phyloP scores from a whole-genome alignment of 2,113 vertebrate species.

The Gnathonemus echidnorhynchus region DNA sequence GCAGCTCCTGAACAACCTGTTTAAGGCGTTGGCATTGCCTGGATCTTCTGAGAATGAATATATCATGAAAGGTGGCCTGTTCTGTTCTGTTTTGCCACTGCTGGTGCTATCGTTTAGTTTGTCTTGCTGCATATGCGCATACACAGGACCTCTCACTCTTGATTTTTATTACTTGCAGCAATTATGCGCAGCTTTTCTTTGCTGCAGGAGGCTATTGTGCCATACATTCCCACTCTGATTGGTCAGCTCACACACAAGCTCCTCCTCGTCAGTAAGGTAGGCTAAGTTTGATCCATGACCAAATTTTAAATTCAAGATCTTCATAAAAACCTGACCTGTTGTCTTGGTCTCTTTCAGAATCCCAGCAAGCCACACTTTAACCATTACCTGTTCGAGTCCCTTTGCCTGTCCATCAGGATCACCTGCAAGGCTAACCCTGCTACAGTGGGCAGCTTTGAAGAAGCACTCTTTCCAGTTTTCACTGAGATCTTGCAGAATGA shows the following conservation, averaged over 20 bases:
- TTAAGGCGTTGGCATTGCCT: conserved; percentile 86
- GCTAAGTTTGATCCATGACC: neutral
- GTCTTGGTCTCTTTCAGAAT: conserved; percentile 64
- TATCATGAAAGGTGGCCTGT: conserved; percentile 89
- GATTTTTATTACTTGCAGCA: conserved; percentile 60
- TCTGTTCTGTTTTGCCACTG: neutral
- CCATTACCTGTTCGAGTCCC: conserved; percentile 97
- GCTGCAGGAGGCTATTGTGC: conserved; percentile 91
- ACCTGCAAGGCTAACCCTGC: conserved; percentile 87
- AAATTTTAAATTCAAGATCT: neutral
- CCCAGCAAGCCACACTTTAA: conserved; percentile 99
- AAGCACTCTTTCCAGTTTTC: conserved; percentile 93
- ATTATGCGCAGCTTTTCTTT: conserved; percentile 98
- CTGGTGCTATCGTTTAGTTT: neutral
- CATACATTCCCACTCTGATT: conserved; percentile 91
- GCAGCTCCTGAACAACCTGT: conserved; percentile 86
- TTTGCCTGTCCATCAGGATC: conserved; percentile 90
- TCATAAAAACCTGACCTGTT: neutral
- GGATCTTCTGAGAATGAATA: conserved; percentile 97
- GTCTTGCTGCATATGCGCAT: neutral
- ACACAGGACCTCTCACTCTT: neutral
- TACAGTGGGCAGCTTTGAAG: conserved; percentile 87
- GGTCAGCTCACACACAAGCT: conserved; percentile 93
- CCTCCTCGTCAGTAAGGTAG: conserved; percentile 94
- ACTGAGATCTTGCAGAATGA: conserved; percentile 95